Evolutionary conservation across 2,797 vertebrate genomes (phyloP).

Genomic region (Coregonus suidteri): DNA sequence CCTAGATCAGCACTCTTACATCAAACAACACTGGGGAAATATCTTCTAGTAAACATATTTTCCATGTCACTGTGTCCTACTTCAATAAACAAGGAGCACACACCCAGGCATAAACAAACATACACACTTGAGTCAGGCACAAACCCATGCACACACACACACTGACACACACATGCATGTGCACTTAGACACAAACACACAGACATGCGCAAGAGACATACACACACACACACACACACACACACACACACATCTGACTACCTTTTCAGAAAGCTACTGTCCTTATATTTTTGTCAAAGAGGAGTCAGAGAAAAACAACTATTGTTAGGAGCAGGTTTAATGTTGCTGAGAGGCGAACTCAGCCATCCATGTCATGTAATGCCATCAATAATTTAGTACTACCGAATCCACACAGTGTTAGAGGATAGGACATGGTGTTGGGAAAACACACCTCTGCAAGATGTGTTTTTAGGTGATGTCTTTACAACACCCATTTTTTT

Average conservation of each 20-base stretch:
- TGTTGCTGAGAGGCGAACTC: neutral
- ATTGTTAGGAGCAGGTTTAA: neutral
- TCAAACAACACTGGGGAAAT: constrained; percentile 4
- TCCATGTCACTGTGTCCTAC: neutral
- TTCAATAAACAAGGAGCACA: neutral
- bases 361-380: constrained; percentile 3
- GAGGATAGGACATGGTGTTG: neutral
- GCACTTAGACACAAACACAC: neutral
- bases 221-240: neutral
- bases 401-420: neutral
- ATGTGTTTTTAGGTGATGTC: neutral
- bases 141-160: neutral
- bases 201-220: no score
- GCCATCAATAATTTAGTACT: constrained; percentile 16
- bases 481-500: neutral
- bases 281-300: neutral
- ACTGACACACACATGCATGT: no score
- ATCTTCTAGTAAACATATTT: neutral
- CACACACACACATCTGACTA: neutral
- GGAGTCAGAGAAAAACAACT: neutral
- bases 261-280: neutral
- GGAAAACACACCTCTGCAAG: neutral
- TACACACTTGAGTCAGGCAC: neutral
- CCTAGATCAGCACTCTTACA: no score
- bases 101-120: neutral